Percentiles rank a stretch among this genome's conserved stretches.
Evolutionary conservation across 1,140 invertebrate species (phyloP).

Genomic region (Polypedilum pembai): DNA sequence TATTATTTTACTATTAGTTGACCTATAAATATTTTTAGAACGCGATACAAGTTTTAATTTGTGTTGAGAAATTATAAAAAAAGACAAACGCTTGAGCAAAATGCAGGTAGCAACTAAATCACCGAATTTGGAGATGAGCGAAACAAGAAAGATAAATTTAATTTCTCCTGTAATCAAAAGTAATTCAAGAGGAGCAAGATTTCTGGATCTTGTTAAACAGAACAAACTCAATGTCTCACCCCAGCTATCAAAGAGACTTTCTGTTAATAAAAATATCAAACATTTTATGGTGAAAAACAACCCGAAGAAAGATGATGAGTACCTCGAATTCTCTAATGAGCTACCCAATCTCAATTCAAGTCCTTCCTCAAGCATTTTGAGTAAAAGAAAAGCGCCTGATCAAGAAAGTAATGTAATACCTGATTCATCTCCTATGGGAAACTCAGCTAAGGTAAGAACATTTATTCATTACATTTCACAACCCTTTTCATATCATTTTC

Average conservation of each 20-base stretch:
- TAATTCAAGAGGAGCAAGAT: not conserved
- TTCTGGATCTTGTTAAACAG: not conserved
- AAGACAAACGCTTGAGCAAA: slow-evolving; percentile 28
- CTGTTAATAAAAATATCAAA: not conserved
- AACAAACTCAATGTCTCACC: slow-evolving; percentile 21
- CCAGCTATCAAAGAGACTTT: not conserved
- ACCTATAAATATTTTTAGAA: no score
- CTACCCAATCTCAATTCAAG: not conserved
- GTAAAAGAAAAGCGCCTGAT: not conserved
- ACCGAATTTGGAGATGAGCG: not conserved
- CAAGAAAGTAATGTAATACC: not conserved
- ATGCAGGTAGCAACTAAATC: not conserved
- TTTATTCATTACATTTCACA: not conserved
- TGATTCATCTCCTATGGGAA: not conserved
- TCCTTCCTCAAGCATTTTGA: not conserved
- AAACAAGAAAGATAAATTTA: not conserved
- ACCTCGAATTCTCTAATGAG: not conserved
- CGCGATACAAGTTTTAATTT: no score
- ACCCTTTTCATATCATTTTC: not conserved
- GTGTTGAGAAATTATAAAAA: no score
- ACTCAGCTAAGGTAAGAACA: not conserved
- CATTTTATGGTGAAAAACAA: not conserved
- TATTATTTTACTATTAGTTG: no score
- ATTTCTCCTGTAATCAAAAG: not conserved
- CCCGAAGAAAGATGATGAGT: not conserved